Evolutionary conservation across 2,888 invertebrate genomes (phyloP).

Genomic region (Drosophila basisetae): DNA sequence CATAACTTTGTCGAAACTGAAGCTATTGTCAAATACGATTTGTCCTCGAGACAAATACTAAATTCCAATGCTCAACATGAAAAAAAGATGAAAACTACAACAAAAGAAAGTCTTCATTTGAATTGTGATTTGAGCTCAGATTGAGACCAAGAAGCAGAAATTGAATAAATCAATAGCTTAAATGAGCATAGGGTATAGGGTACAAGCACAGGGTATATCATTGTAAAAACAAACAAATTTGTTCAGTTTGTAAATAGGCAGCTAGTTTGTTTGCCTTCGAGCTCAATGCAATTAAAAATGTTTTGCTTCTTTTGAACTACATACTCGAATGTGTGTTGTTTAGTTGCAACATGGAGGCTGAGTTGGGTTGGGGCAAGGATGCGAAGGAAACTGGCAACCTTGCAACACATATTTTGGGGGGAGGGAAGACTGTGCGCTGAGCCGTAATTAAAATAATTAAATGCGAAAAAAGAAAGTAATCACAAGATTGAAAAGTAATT

Average conservation of each 20-base stretch:
- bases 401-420: slow-evolving; percentile 1
- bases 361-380: background rate
- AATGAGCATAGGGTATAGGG: background rate
- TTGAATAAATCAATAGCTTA: background rate
- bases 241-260: background rate
- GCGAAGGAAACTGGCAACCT: background rate
- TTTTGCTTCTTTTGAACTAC: background rate
- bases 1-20: background rate
- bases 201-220: background rate
- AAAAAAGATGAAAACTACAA: background rate
- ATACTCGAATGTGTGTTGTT: background rate
- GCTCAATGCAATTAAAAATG: slow-evolving; percentile 2
- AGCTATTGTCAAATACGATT: background rate
- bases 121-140: background rate
- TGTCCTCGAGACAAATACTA: too few species aligned
- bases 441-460: slow-evolving; percentile 84
- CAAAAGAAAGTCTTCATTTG: background rate
- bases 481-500: slow-evolving; percentile 81
- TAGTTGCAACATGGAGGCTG: background rate
- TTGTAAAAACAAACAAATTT: background rate
- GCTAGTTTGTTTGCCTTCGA: background rate
- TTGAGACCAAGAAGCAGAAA: background rate
- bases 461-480: slow-evolving; percentile 75
- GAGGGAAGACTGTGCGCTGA: slow-evolving; percentile 50
- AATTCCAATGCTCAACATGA: background rate